phyloP scores from a whole-genome alignment of 2,113 vertebrate species.

The Arothron firmamentum region DNA sequence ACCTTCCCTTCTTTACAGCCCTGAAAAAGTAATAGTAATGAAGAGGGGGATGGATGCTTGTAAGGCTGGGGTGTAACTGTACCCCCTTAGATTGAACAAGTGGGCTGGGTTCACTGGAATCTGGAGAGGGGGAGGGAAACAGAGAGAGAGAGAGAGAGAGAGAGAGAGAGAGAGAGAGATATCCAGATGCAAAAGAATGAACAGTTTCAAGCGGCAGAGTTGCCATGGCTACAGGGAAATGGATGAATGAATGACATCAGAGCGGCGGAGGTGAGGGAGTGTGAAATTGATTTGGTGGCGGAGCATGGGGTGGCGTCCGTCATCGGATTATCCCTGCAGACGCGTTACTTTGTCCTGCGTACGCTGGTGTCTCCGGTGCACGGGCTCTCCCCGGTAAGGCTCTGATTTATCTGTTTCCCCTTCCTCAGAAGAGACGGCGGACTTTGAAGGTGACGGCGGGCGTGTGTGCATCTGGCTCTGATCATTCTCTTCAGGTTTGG shows the following conservation, averaged over 20 bases:
- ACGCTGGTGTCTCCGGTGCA: conserved; percentile 47
- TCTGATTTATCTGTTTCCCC: conserved; percentile 20
- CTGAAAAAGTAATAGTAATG: background rate
- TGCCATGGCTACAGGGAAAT: conserved; percentile 87
- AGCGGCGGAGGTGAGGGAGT: conserved; percentile 85
- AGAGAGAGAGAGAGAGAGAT: conserved; percentile 19
- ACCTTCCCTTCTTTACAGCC: conserved; percentile 28
- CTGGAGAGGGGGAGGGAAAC: conserved; percentile 50
- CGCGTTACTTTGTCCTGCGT: conserved; percentile 70
- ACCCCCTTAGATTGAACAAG: conserved; percentile 54
- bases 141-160: conserved; percentile 30
- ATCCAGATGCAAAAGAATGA: conserved; percentile 65
- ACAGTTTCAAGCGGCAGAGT: conserved; percentile 79
- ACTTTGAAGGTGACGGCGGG: background rate
- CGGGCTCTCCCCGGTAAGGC: conserved; percentile 76
- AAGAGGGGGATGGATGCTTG: conserved; percentile 16
- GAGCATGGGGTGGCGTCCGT: conserved; percentile 66
- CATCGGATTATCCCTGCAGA: conserved; percentile 63
- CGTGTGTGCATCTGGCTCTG: conserved; percentile 12
- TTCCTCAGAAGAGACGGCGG: conserved; percentile 4
- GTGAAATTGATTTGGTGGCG: conserved; percentile 92
- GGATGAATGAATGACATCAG: conserved; percentile 92
- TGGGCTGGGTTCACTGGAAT: conserved; percentile 48
- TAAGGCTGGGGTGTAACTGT: conserved; percentile 55
- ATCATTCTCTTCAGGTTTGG: conserved; percentile 19